A percentile compares a stretch with the other conserved stretches of the same genome.
Evolutionary conservation across 1,140 invertebrate species (phyloP).

Genomic region (Drosophila insularis): DNA sequence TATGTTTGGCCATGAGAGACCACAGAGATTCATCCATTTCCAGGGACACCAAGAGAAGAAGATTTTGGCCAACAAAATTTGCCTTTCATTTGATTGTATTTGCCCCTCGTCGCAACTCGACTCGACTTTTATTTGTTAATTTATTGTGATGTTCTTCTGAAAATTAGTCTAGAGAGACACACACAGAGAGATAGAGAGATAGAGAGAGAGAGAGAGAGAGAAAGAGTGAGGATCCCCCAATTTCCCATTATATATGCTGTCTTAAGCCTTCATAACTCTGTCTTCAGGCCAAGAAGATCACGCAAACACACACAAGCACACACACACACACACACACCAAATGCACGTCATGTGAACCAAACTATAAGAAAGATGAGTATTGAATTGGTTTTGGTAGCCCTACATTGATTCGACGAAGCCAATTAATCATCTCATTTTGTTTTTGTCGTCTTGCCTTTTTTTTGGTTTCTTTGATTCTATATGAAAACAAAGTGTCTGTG

Average conservation of each 20-base stretch:
- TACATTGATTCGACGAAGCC: constrained; percentile 58
- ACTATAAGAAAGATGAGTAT: constrained; percentile 16
- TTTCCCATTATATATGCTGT: constrained; percentile 67
- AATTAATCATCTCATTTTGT: constrained; percentile 66
- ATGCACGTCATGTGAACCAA: not conserved
- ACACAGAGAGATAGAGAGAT: not conserved
- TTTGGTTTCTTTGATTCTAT: constrained; percentile 14
- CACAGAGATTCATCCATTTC: constrained; percentile 1
- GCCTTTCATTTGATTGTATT: constrained; percentile 67
- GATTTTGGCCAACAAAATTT: constrained; percentile 58
- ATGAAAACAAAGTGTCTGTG: constrained; percentile 51
- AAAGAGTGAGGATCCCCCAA: constrained; percentile 44
- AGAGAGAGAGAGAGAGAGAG: constrained; percentile 13
- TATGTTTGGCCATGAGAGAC: not conserved
- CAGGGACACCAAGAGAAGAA: constrained; percentile 6
- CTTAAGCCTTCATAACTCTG: constrained; percentile 63
- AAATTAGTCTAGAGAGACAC: constrained; percentile 63
- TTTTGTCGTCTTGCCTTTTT: constrained; percentile 14
- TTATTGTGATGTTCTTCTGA: constrained; percentile 76
- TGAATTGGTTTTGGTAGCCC: constrained; percentile 46
- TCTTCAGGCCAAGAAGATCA: constrained; percentile 15
- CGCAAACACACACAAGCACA: constrained; percentile 31
- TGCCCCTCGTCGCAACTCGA: not conserved
- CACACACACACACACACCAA: constrained; percentile 8
- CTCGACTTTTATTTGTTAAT: constrained; percentile 76